phyloP scores from a whole-genome alignment of 2,888 invertebrate species.

The Reticulitermes lucifugus region DNA sequence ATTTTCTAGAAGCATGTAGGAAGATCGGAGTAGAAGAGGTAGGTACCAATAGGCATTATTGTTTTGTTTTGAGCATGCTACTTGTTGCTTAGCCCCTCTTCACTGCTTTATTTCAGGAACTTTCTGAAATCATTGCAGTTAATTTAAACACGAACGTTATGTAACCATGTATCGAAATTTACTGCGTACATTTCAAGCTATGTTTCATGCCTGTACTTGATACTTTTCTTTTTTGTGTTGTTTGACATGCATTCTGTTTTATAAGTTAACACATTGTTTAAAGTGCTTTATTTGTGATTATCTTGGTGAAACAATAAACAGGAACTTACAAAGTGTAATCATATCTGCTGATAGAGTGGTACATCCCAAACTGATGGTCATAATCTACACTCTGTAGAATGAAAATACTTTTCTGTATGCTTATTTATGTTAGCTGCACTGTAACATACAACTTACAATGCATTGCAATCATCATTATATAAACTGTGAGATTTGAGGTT shows the following conservation, averaged over 20 bases:
- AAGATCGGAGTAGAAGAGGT: constrained; percentile 96
- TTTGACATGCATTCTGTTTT: neutral
- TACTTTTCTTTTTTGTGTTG: neutral
- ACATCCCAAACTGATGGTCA: too few relatives aligned
- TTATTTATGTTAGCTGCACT: too few relatives aligned
- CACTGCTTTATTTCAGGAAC: neutral
- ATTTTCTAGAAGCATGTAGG: constrained; percentile 94
- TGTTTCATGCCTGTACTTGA: neutral
- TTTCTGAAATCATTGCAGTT: neutral
- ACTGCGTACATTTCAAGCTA: neutral
- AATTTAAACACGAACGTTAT: neutral
- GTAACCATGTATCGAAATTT: neutral
- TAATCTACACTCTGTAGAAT: too few relatives aligned
- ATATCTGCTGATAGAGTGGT: neutral
- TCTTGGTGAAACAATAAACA: constrained; percentile 13
- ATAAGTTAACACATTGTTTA: neutral
- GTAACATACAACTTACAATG: too few relatives aligned
- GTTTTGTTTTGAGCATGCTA: constrained; percentile 10
- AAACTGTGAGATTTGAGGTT: too few relatives aligned
- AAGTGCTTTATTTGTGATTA: neutral
- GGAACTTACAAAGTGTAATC: constrained; percentile 24
- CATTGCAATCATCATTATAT: too few relatives aligned
- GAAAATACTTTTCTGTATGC: too few relatives aligned
- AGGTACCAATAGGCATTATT: constrained; percentile 60
- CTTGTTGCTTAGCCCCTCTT: constrained; percentile 15